Percentiles rank a stretch among this genome's conserved stretches.
Conservation (phyloP, 2,888 invertebrate genomes). For the Sarcophaga caerulescens region DNA sequence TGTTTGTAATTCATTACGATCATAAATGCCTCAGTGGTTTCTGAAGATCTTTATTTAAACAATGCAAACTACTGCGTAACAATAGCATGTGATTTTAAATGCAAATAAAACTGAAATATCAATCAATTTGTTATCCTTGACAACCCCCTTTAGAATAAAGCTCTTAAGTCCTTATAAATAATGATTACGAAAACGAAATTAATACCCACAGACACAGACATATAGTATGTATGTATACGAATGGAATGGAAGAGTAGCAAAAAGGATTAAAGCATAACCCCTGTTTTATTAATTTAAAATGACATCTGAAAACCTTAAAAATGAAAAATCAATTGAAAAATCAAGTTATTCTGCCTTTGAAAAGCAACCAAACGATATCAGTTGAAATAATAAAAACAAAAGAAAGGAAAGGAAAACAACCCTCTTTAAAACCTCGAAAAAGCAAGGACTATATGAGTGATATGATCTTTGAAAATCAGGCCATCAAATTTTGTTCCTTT, state of each 20-base stretch:
- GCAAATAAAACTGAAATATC: constrained; percentile 41
- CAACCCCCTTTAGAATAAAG: constrained; percentile 30
- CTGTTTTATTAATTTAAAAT: constrained; percentile 44
- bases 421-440: constrained; percentile 29
- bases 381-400: constrained; percentile 45
- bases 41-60: constrained; percentile 60
- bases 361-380: constrained; percentile 38
- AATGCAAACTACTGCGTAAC: constrained; percentile 4
- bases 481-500: not conserved
- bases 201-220: not conserved
- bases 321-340: constrained; percentile 69
- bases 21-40: constrained; percentile 66
- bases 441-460: constrained; percentile 24
- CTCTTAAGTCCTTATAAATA: constrained; percentile 44
- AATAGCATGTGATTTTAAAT: not conserved
- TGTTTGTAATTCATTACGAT: constrained; percentile 47
- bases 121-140: constrained; percentile 60
- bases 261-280: constrained; percentile 66
- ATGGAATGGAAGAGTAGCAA: not conserved
- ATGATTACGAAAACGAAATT: constrained; percentile 52
- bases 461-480: constrained; percentile 55
- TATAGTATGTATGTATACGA: too few species aligned
- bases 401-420: constrained; percentile 27
- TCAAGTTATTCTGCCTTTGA: constrained; percentile 52
- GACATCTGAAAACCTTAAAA: constrained; percentile 36